These are phyloP conservation scores for Hyphantria cunea DNA, from an alignment of 1,140 invertebrate genomes.

Conservation along the genomic window DNA sequence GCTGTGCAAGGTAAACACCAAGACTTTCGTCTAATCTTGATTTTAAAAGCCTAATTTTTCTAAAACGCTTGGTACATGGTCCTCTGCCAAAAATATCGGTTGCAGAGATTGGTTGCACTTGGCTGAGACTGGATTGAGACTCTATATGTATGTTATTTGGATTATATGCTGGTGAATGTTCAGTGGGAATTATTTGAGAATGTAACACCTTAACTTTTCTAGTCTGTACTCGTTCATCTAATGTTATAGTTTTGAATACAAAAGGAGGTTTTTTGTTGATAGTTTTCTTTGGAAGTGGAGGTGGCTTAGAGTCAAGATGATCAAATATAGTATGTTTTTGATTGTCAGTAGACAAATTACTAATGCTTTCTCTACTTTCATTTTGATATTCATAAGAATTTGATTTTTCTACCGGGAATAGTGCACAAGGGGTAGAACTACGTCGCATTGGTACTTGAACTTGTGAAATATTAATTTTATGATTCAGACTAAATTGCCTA, in stretches of 20 bases:
- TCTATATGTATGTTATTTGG: slow-evolving; percentile 42
- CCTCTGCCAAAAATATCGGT: slow-evolving; percentile 72
- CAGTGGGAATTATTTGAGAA: slow-evolving; percentile 66
- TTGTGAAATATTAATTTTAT: slow-evolving; percentile 69
- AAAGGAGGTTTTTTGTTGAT: slow-evolving; percentile 72
- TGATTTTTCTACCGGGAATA: slow-evolving; percentile 69
- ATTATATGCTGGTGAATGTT: slow-evolving; percentile 63
- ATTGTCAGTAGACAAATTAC: slow-evolving; percentile 45
- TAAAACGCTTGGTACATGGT: slow-evolving; percentile 80
- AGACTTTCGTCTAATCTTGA: slow-evolving; percentile 85
- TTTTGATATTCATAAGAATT: slow-evolving; percentile 54
- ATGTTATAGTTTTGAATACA: slow-evolving; percentile 76
- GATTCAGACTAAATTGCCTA: slow-evolving; percentile 73
- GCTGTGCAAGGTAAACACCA: slow-evolving; percentile 87
- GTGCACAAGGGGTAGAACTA: slow-evolving; percentile 74
- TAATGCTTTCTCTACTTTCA: slow-evolving; percentile 45
- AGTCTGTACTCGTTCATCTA: slow-evolving; percentile 79
- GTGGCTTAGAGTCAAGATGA: slow-evolving; percentile 71
- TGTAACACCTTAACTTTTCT: slow-evolving; percentile 78
- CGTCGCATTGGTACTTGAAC: slow-evolving; percentile 67
- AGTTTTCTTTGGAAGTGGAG: slow-evolving; percentile 75
- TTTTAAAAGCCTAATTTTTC: slow-evolving; percentile 83
- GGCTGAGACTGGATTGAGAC: slow-evolving; percentile 21
- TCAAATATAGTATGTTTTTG: slow-evolving; percentile 54
- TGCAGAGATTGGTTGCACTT: slow-evolving; percentile 45